Conservation (phyloP, 2,888 invertebrate genomes). For the Zelleria hepariella region DNA sequence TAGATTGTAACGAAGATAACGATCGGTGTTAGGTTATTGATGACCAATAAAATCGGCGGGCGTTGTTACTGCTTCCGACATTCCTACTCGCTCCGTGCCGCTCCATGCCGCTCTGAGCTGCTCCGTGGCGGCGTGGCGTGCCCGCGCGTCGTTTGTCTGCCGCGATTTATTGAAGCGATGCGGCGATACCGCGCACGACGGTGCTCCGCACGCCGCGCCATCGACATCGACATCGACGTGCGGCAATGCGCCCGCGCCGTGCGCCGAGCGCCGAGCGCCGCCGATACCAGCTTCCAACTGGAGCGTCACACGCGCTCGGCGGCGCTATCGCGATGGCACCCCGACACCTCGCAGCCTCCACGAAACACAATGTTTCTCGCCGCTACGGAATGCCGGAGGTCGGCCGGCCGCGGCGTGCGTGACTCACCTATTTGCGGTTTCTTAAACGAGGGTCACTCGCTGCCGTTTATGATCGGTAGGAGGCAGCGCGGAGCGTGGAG, state of each 20-base stretch:
- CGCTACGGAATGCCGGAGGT: background rate
- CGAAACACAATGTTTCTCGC: background rate
- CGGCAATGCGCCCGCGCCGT: too few species aligned
- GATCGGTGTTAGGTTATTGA: background rate
- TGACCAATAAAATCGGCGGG: background rate
- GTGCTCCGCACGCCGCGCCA: background rate
- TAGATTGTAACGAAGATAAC: too few species aligned
- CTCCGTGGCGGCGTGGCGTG: conserved; percentile 10
- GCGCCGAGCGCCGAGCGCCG: background rate
- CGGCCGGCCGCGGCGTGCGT: background rate
- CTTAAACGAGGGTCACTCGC: background rate
- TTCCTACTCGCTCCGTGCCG: conserved; percentile 8
- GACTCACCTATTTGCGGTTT: background rate
- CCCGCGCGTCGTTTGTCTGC: conserved; percentile 13
- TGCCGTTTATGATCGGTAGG: background rate
- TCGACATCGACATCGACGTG: background rate
- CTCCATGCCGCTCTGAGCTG: background rate
- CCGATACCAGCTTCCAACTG: background rate
- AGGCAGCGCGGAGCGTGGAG: background rate
- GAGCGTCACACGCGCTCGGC: background rate
- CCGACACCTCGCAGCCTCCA: background rate
- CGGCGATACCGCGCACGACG: conserved; percentile 4
- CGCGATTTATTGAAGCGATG: conserved; percentile 11
- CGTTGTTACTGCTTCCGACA: conserved; percentile 4
- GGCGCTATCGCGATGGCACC: background rate